Conservation (phyloP, 1,140 invertebrate species). For the Thrips palmi region DNA sequence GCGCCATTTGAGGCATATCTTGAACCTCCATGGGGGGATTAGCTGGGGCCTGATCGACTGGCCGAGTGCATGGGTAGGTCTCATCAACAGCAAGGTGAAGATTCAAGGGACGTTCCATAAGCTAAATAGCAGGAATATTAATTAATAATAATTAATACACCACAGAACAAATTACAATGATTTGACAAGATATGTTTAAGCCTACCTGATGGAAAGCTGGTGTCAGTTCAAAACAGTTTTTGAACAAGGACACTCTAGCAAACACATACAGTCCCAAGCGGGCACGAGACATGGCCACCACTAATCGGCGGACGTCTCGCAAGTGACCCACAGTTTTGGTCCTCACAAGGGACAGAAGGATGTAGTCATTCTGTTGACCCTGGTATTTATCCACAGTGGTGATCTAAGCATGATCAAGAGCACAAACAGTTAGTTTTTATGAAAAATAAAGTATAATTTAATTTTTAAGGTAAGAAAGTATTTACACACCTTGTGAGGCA, state of each 20-base stretch:
- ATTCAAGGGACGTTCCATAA: slow-evolving; percentile 47
- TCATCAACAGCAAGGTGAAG: slow-evolving; percentile 63
- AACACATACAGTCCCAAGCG: slow-evolving; percentile 95
- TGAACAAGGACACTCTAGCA: slow-evolving; percentile 77
- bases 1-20: slow-evolving; percentile 85
- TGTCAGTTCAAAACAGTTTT: slow-evolving; percentile 91
- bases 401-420: slow-evolving; percentile 25
- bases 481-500: slow-evolving; percentile 67
- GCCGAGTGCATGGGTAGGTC: slow-evolving; percentile 48
- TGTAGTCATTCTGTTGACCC: slow-evolving; percentile 98
- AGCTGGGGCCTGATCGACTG: slow-evolving; percentile 20
- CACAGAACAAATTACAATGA: background rate
- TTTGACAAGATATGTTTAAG: slow-evolving; percentile 5
- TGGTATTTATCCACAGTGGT: slow-evolving; percentile 99
- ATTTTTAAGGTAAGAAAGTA: background rate
- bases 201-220: slow-evolving; percentile 81
- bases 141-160: slow-evolving; percentile 3
- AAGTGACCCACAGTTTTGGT: slow-evolving; percentile 94
- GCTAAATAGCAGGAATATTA: slow-evolving; percentile 20
- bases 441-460: background rate
- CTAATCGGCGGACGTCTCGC: slow-evolving; percentile 84
- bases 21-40: slow-evolving; percentile 35
- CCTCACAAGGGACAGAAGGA: slow-evolving; percentile 86
- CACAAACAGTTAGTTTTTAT: background rate
- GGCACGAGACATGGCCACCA: slow-evolving; percentile 96